phyloP scores from a whole-genome alignment of 2,113 vertebrate genomes.

The Thamnophis sirtalis region DNA sequence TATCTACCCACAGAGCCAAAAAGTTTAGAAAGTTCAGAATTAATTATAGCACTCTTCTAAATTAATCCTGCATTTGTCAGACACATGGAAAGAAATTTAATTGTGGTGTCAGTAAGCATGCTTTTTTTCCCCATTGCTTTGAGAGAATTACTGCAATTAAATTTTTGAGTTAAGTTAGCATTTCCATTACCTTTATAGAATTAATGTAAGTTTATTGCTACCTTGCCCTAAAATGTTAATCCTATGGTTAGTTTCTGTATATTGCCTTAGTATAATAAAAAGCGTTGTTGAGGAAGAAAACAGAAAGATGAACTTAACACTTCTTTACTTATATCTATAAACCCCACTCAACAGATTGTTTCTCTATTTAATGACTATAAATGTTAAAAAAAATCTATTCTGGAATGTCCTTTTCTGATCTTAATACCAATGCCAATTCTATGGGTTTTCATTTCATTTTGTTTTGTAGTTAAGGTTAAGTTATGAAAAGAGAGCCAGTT shows the following conservation, averaged over 20 bases:
- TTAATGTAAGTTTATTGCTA: slow-evolving; percentile 13
- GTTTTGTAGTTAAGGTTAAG: not conserved
- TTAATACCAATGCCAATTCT: not conserved
- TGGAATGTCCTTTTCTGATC: slow-evolving; percentile 5
- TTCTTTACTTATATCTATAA: not conserved
- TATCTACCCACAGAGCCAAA: not conserved
- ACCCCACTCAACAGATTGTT: not conserved
- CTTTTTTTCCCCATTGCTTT: slow-evolving; percentile 7
- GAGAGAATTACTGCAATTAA: not conserved
- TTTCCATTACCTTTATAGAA: not conserved
- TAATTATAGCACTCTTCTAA: not conserved
- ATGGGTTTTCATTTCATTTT: not conserved
- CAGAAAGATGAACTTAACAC: not conserved
- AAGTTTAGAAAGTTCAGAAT: slow-evolving; percentile 12
- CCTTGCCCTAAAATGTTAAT: slow-evolving; percentile 18
- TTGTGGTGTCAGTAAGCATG: not conserved
- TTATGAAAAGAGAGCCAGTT: not conserved
- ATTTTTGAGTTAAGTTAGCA: not conserved
- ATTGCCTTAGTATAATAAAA: not conserved
- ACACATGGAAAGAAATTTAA: slow-evolving; percentile 6
- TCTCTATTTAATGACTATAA: not conserved
- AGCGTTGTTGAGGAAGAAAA: not conserved
- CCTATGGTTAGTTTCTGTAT: not conserved
- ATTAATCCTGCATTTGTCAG: not conserved
- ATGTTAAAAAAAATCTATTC: slow-evolving; percentile 6